Percentiles rank a stretch among this genome's conserved stretches.
These are phyloP conservation scores for Myathropa florea DNA, from an alignment of 2,888 invertebrate species.

Conservation along the genomic window DNA sequence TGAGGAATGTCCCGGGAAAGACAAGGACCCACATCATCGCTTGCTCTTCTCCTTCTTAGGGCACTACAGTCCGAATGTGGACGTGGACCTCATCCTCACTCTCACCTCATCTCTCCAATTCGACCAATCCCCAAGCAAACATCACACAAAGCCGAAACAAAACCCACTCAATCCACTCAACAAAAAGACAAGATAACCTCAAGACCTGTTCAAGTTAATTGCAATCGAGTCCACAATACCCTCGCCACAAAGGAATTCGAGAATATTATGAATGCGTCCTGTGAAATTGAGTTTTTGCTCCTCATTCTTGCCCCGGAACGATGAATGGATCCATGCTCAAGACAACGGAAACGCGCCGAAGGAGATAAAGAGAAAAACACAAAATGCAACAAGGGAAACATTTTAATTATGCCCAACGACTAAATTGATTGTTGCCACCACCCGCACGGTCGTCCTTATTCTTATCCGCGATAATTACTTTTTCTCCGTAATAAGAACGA, in stretches of 20 bases:
- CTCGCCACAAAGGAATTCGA: neutral
- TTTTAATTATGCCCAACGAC: conserved; percentile 23
- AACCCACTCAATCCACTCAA: neutral
- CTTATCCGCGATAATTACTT: conserved; percentile 24
- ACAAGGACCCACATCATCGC: too few relatives aligned
- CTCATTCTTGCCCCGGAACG: neutral
- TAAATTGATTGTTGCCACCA: neutral
- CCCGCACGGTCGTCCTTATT: neutral
- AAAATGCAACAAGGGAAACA: conserved; percentile 11
- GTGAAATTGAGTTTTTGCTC: neutral
- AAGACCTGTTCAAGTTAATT: neutral
- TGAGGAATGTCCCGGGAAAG: too few relatives aligned
- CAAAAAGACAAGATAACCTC: neutral
- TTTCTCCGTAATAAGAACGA: neutral
- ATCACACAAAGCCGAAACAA: neutral
- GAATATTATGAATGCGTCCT: neutral
- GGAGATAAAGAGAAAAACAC: neutral
- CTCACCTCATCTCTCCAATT: too few relatives aligned
- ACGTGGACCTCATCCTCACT: too few relatives aligned
- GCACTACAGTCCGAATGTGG: too few relatives aligned
- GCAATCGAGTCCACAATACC: neutral
- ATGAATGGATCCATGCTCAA: neutral
- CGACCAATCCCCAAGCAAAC: too few relatives aligned
- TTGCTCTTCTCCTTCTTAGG: too few relatives aligned
- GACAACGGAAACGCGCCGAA: neutral